Percentiles rank a stretch among this genome's conserved stretches.
These are phyloP conservation scores for Keiferia lycopersicella DNA, from an alignment of 2,888 invertebrate genomes.

Conservation along the genomic window DNA sequence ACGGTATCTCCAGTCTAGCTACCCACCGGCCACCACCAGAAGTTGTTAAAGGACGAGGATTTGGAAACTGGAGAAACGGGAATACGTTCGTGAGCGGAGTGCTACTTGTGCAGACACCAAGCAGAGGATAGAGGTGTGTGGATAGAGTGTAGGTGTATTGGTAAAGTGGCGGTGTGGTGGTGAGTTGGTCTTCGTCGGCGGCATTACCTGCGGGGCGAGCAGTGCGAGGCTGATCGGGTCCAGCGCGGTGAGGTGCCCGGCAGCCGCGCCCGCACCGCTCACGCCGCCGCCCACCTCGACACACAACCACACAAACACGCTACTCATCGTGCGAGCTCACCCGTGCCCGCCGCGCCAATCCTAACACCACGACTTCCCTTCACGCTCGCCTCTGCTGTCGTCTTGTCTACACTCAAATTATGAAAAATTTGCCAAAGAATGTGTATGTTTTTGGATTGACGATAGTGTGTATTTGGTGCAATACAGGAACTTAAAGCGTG, in stretches of 20 bases:
- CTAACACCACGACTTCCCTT: constrained; percentile 53
- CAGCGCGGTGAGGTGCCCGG: constrained; percentile 80
- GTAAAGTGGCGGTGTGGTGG: constrained; percentile 49
- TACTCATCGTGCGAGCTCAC: constrained; percentile 75
- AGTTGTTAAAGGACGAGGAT: constrained; percentile 48
- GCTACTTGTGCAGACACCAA: constrained; percentile 26
- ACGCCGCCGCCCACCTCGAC: constrained; percentile 83
- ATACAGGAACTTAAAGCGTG: constrained; percentile 15
- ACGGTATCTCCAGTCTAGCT: constrained; percentile 64
- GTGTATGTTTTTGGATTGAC: constrained; percentile 27
- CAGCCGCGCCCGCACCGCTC: constrained; percentile 79
- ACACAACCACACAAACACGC: constrained; percentile 81
- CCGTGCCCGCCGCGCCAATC: constrained; percentile 46
- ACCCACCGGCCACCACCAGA: constrained; percentile 74
- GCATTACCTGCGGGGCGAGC: constrained; percentile 79
- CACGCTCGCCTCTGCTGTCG: constrained; percentile 39
- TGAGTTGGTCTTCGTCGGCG: constrained; percentile 42
- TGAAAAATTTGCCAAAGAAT: constrained; percentile 22
- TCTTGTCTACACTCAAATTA: constrained; percentile 25
- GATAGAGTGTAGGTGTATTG: constrained; percentile 33
- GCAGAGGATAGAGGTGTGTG: constrained; percentile 24
- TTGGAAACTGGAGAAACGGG: constrained; percentile 38
- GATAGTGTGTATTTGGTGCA: neutral
- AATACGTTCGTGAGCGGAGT: constrained; percentile 32
- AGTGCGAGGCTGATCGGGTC: constrained; percentile 80